Conservation (phyloP, 2,797 vertebrate species). For the Gallirallus australis region DNA sequence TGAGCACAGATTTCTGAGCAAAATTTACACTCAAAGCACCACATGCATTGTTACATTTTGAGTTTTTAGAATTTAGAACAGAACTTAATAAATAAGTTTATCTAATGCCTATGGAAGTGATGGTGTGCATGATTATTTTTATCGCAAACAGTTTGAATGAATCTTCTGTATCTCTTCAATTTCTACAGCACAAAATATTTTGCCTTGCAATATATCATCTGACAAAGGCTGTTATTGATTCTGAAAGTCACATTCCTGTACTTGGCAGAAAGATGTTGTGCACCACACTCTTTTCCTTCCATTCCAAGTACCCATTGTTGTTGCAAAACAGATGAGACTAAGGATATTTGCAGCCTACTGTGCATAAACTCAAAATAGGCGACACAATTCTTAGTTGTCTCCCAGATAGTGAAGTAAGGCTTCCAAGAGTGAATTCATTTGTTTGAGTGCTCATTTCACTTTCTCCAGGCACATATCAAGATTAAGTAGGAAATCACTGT, state of each 20-base stretch:
- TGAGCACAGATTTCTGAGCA: not conserved
- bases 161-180: not conserved
- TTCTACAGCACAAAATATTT: slow-evolving; percentile 15
- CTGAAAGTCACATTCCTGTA: slow-evolving; percentile 1
- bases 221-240: slow-evolving; percentile 53
- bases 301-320: not conserved
- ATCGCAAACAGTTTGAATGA: not conserved
- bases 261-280: not conserved
- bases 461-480: slow-evolving; percentile 37
- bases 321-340: slow-evolving; percentile 26
- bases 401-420: not conserved
- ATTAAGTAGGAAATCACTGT: slow-evolving; percentile 40
- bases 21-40: not conserved
- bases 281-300: not conserved
- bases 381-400: not conserved
- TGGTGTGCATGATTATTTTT: not conserved
- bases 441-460: slow-evolving; percentile 52
- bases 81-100: not conserved
- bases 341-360: slow-evolving; percentile 42
- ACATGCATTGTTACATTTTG: not conserved
- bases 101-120: not conserved
- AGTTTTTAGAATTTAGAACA: not conserved
- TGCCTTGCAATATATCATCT: slow-evolving; percentile 7
- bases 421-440: slow-evolving; percentile 57
- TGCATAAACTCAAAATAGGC: slow-evolving; percentile 5